Evolutionary conservation across 2,113 vertebrate genomes (phyloP).

Genomic region (Alouatta palliata): DNA sequence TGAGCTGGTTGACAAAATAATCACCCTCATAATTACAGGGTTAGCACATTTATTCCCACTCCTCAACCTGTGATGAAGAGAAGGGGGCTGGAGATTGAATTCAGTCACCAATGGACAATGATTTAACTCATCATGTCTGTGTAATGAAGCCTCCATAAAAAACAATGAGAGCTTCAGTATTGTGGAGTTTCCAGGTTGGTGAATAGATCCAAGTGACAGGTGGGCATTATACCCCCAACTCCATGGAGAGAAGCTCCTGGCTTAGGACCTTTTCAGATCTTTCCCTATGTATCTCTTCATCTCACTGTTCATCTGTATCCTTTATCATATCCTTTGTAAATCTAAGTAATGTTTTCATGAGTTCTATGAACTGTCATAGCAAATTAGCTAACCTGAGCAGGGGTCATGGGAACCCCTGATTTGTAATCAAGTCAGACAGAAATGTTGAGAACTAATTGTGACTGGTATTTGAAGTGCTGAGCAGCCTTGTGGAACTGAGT

Average conservation of each 20-base stretch:
- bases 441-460: background rate
- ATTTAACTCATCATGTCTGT: background rate
- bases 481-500: background rate
- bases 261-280: background rate
- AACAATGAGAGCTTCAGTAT: too few relatives aligned
- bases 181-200: background rate
- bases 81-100: background rate
- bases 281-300: background rate
- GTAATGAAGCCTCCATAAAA: background rate
- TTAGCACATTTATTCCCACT: background rate
- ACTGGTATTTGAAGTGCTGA: background rate
- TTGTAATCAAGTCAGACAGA: background rate
- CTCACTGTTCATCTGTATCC: background rate
- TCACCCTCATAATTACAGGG: background rate
- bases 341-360: background rate
- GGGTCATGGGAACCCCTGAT: background rate
- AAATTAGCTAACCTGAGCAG: background rate
- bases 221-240: background rate
- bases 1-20: background rate
- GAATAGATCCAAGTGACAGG: too few relatives aligned
- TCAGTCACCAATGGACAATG: background rate
- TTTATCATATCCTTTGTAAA: background rate
- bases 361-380: background rate
- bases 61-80: too few relatives aligned
- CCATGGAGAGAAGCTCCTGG: background rate